These are phyloP conservation scores for Schlechtendalia chinensis DNA, from an alignment of 1,140 invertebrate species.

Conservation along the genomic window DNA sequence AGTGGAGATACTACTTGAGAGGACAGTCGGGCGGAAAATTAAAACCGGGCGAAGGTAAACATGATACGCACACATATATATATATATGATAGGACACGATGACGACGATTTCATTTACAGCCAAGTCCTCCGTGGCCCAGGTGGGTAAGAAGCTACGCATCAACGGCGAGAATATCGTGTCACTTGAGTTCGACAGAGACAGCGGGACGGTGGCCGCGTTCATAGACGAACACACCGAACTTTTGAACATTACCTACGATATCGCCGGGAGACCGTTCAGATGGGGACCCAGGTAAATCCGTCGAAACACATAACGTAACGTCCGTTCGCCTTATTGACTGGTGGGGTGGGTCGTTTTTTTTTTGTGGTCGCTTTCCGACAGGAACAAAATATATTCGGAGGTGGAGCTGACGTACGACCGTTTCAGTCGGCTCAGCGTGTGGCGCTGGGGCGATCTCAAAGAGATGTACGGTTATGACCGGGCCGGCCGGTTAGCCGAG, in stretches of 20 bases:
- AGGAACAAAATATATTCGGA: slow-evolving; percentile 76
- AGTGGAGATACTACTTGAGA: slow-evolving; percentile 87
- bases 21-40: slow-evolving; percentile 54
- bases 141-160: slow-evolving; percentile 80
- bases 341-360: too few relatives aligned
- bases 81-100: too few relatives aligned
- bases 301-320: too few relatives aligned
- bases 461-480: slow-evolving; percentile 84
- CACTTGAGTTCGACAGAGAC: slow-evolving; percentile 88
- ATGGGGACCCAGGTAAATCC: slow-evolving; percentile 77
- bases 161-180: slow-evolving; percentile 87
- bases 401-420: slow-evolving; percentile 88
- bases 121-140: slow-evolving; percentile 69
- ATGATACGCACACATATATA: too few relatives aligned
- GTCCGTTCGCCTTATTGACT: too few relatives aligned
- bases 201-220: slow-evolving; percentile 85
- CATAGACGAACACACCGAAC: slow-evolving; percentile 82
- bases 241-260: slow-evolving; percentile 90
- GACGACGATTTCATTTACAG: slow-evolving; percentile 54
- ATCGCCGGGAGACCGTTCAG: slow-evolving; percentile 82
- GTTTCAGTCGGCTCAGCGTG: slow-evolving; percentile 81
- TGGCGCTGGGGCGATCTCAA: slow-evolving; percentile 91
- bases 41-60: slow-evolving; percentile 47
- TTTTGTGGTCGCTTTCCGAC: too few relatives aligned
- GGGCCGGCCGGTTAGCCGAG: slow-evolving; percentile 79